Base-by-base conservation (phyloP, 2,113 vertebrate species). In the Urocitellus parryii region DNA sequence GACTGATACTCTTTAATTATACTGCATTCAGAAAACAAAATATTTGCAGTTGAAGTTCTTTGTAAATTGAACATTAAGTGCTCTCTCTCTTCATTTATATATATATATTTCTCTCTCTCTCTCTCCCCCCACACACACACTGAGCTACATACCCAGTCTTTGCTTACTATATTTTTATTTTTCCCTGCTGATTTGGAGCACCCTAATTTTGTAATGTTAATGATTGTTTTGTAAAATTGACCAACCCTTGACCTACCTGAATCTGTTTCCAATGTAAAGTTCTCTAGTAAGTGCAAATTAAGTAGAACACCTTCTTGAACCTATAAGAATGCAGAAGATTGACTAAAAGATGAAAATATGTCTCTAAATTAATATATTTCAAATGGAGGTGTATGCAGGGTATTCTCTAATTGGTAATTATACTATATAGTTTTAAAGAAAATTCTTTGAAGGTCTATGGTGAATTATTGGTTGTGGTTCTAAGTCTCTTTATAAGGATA, bases 191-290 rank as follows among this genome's bases (percentile, higher is more conserved):
- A 80, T 61, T 81, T 91, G 20, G 32, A 76, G 32, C 51, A 80
- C 37, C 29, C 70, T 85, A 56, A 39, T 37, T 18, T 88, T 79
- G 51, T 76, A 65, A 37, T 81, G 42, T 37, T 95, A 87, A 48
- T 87, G 32, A 73, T 88, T 90, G 63, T 86, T 77, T 94, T 63
- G 5, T 74, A 84, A 76, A 79, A 63, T 85, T 92, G 25, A 89
- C 34, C 42, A 88, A 48, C 39, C 6, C 13, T 90, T 82, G 61
- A 61, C 18, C 11, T 88, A 22, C 70, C 42, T 65, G 63, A 79
- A 48, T 32, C 14, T 77, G 25, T 42, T 61, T 78, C 45, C 34
- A 74, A 20, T 86, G n/a, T 68, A 61, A 56, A 77, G 20, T 89
- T 92, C n/a, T 82, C 89, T 48, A 81, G 27, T 76, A 96, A 22